A percentile compares a stretch with the other conserved stretches of the same genome.
Evolutionary conservation across 1,140 invertebrate genomes (phyloP).

Genomic region (Drosophila sechellia): DNA sequence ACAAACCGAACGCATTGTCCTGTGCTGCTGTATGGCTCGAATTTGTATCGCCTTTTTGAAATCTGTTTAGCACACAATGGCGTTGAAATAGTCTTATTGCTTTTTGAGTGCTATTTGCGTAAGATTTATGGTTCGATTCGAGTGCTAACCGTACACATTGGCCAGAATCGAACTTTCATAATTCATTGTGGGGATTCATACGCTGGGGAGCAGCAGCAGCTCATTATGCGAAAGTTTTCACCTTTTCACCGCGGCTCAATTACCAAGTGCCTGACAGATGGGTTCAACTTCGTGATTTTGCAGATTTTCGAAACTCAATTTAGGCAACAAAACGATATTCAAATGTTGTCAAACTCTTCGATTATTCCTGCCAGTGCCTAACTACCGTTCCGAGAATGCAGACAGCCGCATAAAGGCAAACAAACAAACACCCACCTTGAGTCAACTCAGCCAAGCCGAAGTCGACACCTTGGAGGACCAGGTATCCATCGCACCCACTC

Average conservation of each 20-base stretch:
- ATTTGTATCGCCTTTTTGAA: conserved; percentile 83
- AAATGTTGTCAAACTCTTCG: conserved; percentile 77
- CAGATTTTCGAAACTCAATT: conserved; percentile 74
- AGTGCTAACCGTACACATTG: conserved; percentile 14
- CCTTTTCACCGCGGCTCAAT: conserved; percentile 57
- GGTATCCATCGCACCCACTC: conserved; percentile 39
- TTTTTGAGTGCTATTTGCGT: conserved; percentile 81
- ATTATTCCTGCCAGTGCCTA: conserved; percentile 66
- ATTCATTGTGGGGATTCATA: conserved; percentile 1
- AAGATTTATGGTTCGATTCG: conserved; percentile 75
- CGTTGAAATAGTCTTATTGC: conserved; percentile 79
- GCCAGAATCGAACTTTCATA: conserved; percentile 26
- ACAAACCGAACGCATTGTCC: conserved; percentile 50
- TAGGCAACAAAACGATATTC: conserved; percentile 67
- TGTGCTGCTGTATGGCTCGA: conserved; percentile 28
- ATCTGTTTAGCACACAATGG: conserved; percentile 84
- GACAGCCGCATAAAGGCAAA: not conserved
- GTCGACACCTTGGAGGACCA: conserved; percentile 30
- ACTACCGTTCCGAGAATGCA: conserved; percentile 75
- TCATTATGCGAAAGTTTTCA: conserved; percentile 58
- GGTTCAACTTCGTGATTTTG: conserved; percentile 76
- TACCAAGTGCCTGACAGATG: conserved; percentile 73
- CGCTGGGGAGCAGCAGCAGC: conserved; percentile 32
- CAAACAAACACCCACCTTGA: conserved; percentile 45
- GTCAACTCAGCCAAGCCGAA: conserved; percentile 18